Base-by-base conservation (phyloP, 1,140 invertebrate genomes). In the Temnothorax longispinosus region DNA sequence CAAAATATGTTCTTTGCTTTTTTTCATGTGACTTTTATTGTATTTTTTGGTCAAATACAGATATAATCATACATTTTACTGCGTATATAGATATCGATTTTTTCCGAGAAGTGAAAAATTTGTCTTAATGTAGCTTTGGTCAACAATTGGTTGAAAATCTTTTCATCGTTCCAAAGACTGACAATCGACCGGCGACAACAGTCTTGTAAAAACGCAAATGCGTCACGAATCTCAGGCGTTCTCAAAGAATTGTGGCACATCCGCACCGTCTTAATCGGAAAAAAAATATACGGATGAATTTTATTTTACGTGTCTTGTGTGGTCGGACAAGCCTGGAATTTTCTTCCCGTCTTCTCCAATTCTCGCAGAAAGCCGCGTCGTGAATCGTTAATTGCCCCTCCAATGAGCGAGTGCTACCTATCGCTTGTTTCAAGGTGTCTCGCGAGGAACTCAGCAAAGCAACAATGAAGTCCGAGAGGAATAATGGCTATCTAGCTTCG, bases 401-500 rank as follows among this genome's bases (percentile, higher is more conserved):
- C 38, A 38, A 72, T 71, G 80, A 82, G 35, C 38, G 32, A 58
- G 80, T 47, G 52, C 21, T 60, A 44, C 8, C 56, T 41, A n/a
- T n/a, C 10, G 3, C 38, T 52, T n/a, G 7, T 13, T 8, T 60
- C 13, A 44, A 74, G 64, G 1, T 5, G 27, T 82, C 1, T 15
- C 4, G 52, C 18, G 15, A 69, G 41, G 56, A 35, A n/a, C 3
- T 27, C 54, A 41, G 13, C 27, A 18, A n/a, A 50, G n/a, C 32
- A 21, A 91, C 56, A 38, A 93, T 93, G 92, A 92, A 92, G 86
- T 75, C 92, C 10, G 93, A 94, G 47, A 87, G 76, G 7, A 95
- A 93, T 85, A 95, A 95, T 84, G 94, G 94, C 4, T 95, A 93
- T 27, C 82, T 95, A 38, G 82, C 91, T 50, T 60, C 56, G 1